Evolutionary conservation across 2,888 invertebrate species (phyloP).

Genomic region (Synanthedon myopaeformis): DNA sequence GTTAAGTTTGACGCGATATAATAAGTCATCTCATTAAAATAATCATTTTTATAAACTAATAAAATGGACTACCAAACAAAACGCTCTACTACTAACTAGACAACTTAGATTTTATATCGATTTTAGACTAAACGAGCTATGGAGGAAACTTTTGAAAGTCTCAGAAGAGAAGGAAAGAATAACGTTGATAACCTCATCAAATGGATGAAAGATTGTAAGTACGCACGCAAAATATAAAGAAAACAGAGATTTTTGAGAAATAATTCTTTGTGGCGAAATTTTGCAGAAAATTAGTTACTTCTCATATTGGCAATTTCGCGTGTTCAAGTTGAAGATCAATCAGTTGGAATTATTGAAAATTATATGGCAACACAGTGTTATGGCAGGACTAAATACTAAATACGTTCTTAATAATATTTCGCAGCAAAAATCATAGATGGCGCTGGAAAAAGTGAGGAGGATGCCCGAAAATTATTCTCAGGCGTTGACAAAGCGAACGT

Average conservation of each 20-base stretch:
- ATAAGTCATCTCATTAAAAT: too few species aligned
- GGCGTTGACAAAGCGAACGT: conserved; percentile 14
- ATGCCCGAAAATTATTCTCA: conserved; percentile 21
- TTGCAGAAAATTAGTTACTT: not conserved
- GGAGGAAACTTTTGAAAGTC: conserved; percentile 19
- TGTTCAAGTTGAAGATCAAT: too few species aligned
- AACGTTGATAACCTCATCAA: conserved; percentile 27
- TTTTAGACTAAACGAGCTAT: not conserved
- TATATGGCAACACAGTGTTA: too few species aligned
- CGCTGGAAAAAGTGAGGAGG: conserved; percentile 22
- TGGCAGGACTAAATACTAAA: too few species aligned
- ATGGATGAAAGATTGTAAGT: conserved; percentile 41
- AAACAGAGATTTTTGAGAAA: not conserved
- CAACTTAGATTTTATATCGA: not conserved
- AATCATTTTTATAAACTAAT: too few species aligned
- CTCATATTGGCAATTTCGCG: too few species aligned
- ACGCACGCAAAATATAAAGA: not conserved
- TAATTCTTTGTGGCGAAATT: too few species aligned
- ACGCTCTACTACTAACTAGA: too few species aligned
- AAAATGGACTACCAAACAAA: too few species aligned
- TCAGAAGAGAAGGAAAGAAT: conserved; percentile 27
- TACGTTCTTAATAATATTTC: not conserved
- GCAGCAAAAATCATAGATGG: conserved; percentile 27
- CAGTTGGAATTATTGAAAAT: too few species aligned
- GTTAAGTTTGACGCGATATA: too few species aligned